These are phyloP conservation scores for Isaurus tuberculatus DNA, from an alignment of 92 coral and sea anemone species.

Conservation along the genomic window DNA sequence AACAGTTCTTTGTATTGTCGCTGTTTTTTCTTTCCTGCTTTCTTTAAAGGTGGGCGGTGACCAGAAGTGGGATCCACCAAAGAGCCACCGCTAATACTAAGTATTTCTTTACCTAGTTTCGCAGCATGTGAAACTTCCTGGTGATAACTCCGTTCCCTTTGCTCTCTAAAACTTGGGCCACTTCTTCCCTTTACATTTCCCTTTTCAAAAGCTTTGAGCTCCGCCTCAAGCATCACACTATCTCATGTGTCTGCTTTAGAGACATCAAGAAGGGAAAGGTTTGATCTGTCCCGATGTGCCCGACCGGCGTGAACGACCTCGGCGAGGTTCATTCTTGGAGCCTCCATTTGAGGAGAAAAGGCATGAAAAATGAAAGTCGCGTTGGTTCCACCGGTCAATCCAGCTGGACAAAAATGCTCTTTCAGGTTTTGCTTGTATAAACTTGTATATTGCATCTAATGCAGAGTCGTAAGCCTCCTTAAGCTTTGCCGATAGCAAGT, in stretches of 20 bases:
- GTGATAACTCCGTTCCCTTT: conserved; percentile 2
- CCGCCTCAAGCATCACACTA: conserved; percentile 52
- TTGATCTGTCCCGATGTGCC: conserved; percentile 54
- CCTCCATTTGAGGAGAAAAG: conserved; percentile 33
- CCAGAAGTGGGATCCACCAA: conserved; percentile 41
- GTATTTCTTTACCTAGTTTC: conserved; percentile 46
- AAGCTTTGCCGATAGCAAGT: conserved; percentile 37
- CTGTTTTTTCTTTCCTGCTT: conserved; percentile 25
- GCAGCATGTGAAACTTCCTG: conserved; percentile 31
- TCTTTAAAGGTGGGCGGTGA: conserved; percentile 33
- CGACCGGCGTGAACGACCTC: conserved; percentile 67
- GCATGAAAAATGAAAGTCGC: conserved; percentile 29
- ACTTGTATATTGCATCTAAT: conserved; percentile 27
- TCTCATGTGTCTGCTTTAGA: conserved; percentile 55
- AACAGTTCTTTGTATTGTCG: conserved; percentile 23
- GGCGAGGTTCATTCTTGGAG: conserved; percentile 64
- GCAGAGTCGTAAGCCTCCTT: conserved; percentile 32
- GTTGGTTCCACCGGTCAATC: conserved; percentile 54
- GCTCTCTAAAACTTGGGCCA: conserved; percentile 26
- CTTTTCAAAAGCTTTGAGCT: conserved; percentile 47
- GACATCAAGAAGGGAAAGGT: conserved; percentile 64
- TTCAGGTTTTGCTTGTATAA: conserved; percentile 49
- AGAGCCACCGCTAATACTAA: conserved; percentile 33
- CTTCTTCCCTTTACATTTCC: conserved; percentile 23
- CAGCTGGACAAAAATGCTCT: conserved; percentile 53